These are phyloP conservation scores for Laticauda laticaudata DNA, from an alignment of 2,113 vertebrate species.

Conservation along the genomic window DNA sequence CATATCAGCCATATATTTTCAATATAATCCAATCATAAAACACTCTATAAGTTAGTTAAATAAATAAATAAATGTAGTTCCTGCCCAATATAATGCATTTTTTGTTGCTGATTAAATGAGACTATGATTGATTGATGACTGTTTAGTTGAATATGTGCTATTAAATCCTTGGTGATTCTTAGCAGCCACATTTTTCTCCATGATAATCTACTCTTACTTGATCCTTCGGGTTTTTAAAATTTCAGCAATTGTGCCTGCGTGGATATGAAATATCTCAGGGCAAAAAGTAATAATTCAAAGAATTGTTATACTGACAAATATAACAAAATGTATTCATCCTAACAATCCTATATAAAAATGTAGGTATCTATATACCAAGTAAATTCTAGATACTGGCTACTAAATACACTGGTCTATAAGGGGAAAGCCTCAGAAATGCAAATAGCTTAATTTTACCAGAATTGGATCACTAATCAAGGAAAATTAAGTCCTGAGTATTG, in stretches of 20 bases:
- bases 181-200: background rate
- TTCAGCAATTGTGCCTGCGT: background rate
- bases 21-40: constrained; percentile 19
- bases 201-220: background rate
- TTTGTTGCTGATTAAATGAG: background rate
- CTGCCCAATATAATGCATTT: background rate
- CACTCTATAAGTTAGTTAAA: background rate
- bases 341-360: background rate
- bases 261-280: background rate
- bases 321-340: background rate
- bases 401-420: too few relatives aligned
- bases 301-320: background rate
- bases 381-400: background rate
- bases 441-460: too few relatives aligned
- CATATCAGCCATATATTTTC: constrained; percentile 30
- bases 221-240: background rate
- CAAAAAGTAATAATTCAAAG: background rate
- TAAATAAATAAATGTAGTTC: background rate
- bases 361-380: background rate
- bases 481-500: too few relatives aligned
- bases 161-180: background rate
- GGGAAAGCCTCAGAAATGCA: too few relatives aligned
- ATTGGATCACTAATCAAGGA: too few relatives aligned
- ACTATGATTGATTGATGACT: background rate
- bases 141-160: background rate